Conservation (phyloP, 2,888 invertebrate genomes). For the Ichneumon xanthorius region DNA sequence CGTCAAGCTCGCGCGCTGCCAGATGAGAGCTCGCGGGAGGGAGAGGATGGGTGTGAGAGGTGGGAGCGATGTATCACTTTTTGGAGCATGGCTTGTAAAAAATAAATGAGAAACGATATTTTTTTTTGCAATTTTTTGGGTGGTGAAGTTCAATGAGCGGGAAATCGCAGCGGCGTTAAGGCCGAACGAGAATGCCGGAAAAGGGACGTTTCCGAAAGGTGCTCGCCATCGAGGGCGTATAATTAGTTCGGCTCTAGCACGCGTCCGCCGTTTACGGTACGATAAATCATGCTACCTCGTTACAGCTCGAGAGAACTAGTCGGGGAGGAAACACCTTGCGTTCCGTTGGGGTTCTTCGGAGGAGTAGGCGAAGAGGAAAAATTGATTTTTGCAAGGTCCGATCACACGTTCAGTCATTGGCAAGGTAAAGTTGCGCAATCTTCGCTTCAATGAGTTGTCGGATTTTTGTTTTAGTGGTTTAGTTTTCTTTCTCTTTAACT, state of each 20-base stretch:
- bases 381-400: background rate
- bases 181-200: background rate
- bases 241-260: slow-evolving; percentile 22
- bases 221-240: slow-evolving; percentile 10
- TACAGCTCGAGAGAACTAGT: slow-evolving; percentile 10
- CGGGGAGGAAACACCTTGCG: slow-evolving; percentile 4
- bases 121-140: background rate
- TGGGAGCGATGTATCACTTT: slow-evolving; percentile 42
- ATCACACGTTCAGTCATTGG: background rate
- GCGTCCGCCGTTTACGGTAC: slow-evolving; percentile 24
- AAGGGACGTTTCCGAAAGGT: slow-evolving; percentile 8
- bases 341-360: background rate
- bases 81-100: background rate
- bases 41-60: slow-evolving; percentile 7
- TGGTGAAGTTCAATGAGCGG: background rate
- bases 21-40: background rate
- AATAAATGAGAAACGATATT: background rate
- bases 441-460: background rate
- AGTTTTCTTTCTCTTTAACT: background rate
- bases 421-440: background rate
- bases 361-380: background rate
- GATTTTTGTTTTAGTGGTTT: background rate
- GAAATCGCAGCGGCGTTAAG: background rate
- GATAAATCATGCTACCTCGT: slow-evolving; percentile 35
- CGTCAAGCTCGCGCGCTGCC: slow-evolving; percentile 66